Evolutionary conservation across 2,888 invertebrate species (phyloP).

Genomic region (Tetanocera ferruginea): DNA sequence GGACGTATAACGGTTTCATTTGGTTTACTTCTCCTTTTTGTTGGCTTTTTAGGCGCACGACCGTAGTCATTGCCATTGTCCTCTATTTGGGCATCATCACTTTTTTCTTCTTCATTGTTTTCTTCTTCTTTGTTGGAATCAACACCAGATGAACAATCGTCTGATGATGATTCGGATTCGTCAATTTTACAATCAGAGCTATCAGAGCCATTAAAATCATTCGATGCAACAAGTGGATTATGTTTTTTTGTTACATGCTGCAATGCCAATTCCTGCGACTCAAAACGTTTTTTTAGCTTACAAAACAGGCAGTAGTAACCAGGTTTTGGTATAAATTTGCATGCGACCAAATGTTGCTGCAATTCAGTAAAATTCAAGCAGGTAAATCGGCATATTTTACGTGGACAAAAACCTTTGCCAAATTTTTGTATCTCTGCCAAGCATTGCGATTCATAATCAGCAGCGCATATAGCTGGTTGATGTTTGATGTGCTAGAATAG

Average conservation of each 20-base stretch:
- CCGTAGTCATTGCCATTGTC: neutral
- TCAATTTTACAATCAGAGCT: slow-evolving; percentile 56
- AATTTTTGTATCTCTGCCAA: slow-evolving; percentile 53
- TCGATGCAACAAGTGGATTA: slow-evolving; percentile 33
- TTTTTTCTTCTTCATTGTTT: slow-evolving; percentile 28
- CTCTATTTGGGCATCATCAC: neutral
- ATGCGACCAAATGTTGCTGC: slow-evolving; percentile 59
- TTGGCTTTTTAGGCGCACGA: no score
- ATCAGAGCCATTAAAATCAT: slow-evolving; percentile 51
- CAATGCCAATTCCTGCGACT: slow-evolving; percentile 41
- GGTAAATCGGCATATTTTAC: slow-evolving; percentile 61
- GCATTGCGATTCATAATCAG: slow-evolving; percentile 43
- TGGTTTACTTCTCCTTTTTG: no score
- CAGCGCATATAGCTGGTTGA: slow-evolving; percentile 5
- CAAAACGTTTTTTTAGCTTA: slow-evolving; percentile 37
- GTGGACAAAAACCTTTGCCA: slow-evolving; percentile 60
- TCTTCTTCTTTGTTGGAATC: slow-evolving; percentile 50
- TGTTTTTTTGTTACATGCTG: slow-evolving; percentile 49
- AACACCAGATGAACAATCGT: slow-evolving; percentile 54
- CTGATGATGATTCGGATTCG: slow-evolving; percentile 54
- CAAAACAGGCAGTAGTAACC: slow-evolving; percentile 58
- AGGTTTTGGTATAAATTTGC: slow-evolving; percentile 55
- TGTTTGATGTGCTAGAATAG: slow-evolving; percentile 38
- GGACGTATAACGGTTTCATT: neutral
- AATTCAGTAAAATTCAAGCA: slow-evolving; percentile 56